A percentile compares a stretch with the other conserved stretches of the same genome.
These are phyloP conservation scores for Cheilosia pagana DNA, from an alignment of 2,888 invertebrate genomes.

Conservation along the genomic window DNA sequence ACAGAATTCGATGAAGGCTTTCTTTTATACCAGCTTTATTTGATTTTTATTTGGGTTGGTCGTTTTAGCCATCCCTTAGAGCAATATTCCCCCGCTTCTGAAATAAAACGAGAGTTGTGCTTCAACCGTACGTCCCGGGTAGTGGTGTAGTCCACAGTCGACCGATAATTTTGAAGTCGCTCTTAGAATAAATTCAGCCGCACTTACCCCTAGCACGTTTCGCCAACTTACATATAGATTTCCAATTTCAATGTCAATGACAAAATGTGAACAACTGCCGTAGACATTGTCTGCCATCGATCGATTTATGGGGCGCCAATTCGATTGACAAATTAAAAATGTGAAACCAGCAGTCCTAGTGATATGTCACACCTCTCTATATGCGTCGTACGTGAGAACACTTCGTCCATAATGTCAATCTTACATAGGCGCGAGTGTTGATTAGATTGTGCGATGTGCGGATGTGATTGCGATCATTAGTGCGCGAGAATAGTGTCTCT, in stretches of 20 bases:
- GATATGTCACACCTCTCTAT: not conserved
- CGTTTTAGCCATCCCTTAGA: no score
- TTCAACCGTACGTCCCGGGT: no score
- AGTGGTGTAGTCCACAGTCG: no score
- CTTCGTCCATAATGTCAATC: constrained; percentile 41
- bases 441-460: constrained; percentile 52
- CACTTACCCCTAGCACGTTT: not conserved
- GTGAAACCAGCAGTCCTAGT: constrained; percentile 30
- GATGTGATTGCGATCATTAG: constrained; percentile 67
- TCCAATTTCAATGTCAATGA: constrained; percentile 27
- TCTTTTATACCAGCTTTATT: no score
- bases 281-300: constrained; percentile 6
- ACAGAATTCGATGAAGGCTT: no score
- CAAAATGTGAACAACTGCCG: not conserved
- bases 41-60: no score
- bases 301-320: constrained; percentile 67
- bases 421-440: constrained; percentile 25
- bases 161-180: no score
- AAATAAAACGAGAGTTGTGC: no score
- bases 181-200: not conserved
- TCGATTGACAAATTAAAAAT: constrained; percentile 58
- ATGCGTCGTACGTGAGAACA: constrained; percentile 61
- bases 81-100: no score
- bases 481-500: constrained; percentile 41
- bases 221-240: no score